Percentiles rank a stretch among this genome's conserved stretches.
Conservation (phyloP, 2,888 invertebrate genomes). For the Nudaria mundana region DNA sequence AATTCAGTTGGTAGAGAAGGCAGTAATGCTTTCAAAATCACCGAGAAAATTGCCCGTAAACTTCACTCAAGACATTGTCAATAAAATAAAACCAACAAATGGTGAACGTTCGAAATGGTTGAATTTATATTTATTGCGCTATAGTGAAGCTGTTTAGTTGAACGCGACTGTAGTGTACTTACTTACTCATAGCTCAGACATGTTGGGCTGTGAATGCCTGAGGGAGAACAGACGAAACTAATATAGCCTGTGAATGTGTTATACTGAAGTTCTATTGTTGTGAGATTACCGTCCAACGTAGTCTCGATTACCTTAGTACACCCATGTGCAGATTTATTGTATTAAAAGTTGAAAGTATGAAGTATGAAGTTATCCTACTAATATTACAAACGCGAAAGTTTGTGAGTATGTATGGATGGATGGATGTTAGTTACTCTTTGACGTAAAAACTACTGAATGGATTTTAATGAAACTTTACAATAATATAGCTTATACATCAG, state of each 20-base stretch:
- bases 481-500: too few species aligned
- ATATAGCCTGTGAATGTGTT: background rate
- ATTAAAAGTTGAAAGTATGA: too few species aligned
- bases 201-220: conserved; percentile 2
- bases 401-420: too few species aligned
- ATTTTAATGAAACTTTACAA: too few species aligned
- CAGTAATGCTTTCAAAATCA: background rate
- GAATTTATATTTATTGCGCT: conserved; percentile 4
- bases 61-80: conserved; percentile 2
- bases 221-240: conserved; percentile 1
- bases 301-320: too few species aligned
- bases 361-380: too few species aligned
- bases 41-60: conserved; percentile 2
- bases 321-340: too few species aligned
- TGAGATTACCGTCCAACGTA: too few species aligned
- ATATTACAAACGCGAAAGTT: too few species aligned
- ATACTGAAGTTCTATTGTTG: conserved; percentile 3
- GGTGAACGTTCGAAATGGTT: conserved; percentile 1
- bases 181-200: conserved; percentile 4
- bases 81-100: conserved; percentile 10
- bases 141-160: conserved; percentile 1
- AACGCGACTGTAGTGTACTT: background rate
- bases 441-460: too few species aligned
- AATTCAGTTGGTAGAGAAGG: background rate
- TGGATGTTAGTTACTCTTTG: too few species aligned